Conservation (phyloP, 2,888 invertebrate species). For the Ormyrus thymus region DNA sequence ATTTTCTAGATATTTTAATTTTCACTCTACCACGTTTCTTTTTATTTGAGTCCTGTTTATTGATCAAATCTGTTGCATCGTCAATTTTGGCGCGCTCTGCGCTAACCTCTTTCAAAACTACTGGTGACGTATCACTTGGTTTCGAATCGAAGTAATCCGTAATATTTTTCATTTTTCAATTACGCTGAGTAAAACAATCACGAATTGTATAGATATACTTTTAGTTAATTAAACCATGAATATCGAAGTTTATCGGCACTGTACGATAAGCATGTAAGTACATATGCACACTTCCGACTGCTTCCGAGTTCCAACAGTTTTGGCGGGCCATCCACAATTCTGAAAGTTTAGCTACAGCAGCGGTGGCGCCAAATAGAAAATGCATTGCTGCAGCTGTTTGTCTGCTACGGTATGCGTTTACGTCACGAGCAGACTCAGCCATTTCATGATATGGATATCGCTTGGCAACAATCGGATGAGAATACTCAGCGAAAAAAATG, state of each 20-base stretch:
- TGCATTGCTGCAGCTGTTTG: too few species aligned
- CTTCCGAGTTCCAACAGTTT: background rate
- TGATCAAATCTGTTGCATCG: background rate
- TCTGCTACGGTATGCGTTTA: too few species aligned
- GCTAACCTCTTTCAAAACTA: constrained; percentile 52
- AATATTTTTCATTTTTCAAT: constrained; percentile 65
- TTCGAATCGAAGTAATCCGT: constrained; percentile 65
- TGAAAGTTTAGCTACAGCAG: too few species aligned
- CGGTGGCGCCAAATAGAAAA: too few species aligned
- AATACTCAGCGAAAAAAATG: too few species aligned
- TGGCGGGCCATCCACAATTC: background rate
- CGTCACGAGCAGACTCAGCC: too few species aligned
- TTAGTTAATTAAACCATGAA: too few species aligned
- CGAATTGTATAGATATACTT: too few species aligned
- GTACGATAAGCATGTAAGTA: background rate
- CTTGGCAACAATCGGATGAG: too few species aligned
- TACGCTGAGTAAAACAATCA: too few species aligned
- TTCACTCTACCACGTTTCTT: constrained; percentile 64
- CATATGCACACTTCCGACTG: background rate
- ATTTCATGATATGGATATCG: too few species aligned
- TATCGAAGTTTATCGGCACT: too few species aligned
- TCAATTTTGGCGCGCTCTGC: constrained; percentile 45
- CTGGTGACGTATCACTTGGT: constrained; percentile 46
- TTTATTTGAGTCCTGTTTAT: constrained; percentile 3
- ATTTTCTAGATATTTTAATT: constrained; percentile 62